Evolutionary conservation across 1,140 invertebrate species (phyloP).

Genomic region (Drosophila persimilis): DNA sequence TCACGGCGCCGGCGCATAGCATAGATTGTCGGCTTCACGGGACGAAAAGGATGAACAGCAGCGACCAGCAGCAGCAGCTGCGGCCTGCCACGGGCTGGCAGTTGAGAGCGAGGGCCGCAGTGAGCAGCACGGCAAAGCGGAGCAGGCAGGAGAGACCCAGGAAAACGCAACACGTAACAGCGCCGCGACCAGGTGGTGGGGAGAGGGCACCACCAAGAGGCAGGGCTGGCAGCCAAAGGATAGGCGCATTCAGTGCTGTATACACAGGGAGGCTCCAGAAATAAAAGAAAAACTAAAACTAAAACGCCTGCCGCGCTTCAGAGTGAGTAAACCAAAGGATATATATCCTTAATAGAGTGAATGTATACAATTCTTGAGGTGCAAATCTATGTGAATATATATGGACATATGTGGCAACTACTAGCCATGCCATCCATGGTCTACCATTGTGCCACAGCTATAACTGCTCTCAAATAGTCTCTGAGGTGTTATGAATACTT

Average conservation of each 20-base stretch:
- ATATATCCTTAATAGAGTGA: neutral
- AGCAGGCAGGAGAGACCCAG: constrained; percentile 24
- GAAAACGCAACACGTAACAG: constrained; percentile 56
- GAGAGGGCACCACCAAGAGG: neutral
- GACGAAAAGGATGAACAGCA: constrained; percentile 13
- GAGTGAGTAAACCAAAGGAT: constrained; percentile 27
- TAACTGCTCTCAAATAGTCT: constrained; percentile 48
- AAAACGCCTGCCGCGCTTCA: constrained; percentile 28
- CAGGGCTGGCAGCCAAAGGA: constrained; percentile 29
- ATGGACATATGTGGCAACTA: constrained; percentile 20
- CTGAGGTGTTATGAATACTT: constrained; percentile 38
- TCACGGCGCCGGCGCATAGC: constrained; percentile 49
- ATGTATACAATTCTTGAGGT: neutral
- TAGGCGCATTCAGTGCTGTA: constrained; percentile 55
- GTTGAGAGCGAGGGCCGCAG: constrained; percentile 70
- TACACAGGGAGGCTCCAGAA: constrained; percentile 42
- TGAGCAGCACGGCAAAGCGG: constrained; percentile 58
- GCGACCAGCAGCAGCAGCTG: constrained; percentile 27
- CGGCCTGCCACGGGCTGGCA: constrained; percentile 32
- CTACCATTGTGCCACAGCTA: neutral
- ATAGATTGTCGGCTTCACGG: constrained; percentile 32
- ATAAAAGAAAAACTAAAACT: constrained; percentile 13
- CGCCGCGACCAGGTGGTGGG: constrained; percentile 24
- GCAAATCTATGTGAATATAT: neutral
- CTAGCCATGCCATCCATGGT: neutral